Conservation (phyloP, 1,140 invertebrate genomes). For the Nymphalis io region DNA sequence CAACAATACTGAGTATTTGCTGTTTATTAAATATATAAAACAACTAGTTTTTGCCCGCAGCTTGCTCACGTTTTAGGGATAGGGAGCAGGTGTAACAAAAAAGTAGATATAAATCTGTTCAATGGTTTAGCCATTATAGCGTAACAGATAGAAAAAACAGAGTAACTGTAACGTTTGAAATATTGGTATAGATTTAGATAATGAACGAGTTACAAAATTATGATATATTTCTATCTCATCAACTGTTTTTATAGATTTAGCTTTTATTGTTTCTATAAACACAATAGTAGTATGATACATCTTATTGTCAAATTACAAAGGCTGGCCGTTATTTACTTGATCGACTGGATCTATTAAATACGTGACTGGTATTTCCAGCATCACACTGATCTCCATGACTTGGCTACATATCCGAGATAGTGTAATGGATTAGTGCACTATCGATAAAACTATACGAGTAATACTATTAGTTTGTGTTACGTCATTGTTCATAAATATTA, state of each 20-base stretch:
- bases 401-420: constrained; percentile 33
- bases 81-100: too few relatives aligned
- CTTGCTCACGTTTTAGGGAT: too few relatives aligned
- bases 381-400: constrained; percentile 35
- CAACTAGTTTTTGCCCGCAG: too few relatives aligned
- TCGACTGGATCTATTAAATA: constrained; percentile 16
- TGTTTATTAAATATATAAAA: too few relatives aligned
- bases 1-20: too few relatives aligned
- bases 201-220: too few relatives aligned
- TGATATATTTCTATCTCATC: too few relatives aligned
- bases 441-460: constrained; percentile 2
- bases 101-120: too few relatives aligned
- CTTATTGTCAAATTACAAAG: constrained; percentile 10
- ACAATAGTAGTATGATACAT: constrained; percentile 2
- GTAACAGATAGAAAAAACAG: too few relatives aligned
- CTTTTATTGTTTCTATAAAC: background rate
- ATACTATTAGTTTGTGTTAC: background rate
- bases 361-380: constrained; percentile 34
- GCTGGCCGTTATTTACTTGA: constrained; percentile 1
- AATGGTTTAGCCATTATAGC: too few relatives aligned
- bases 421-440: constrained; percentile 39
- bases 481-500: background rate
- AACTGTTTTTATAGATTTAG: background rate
- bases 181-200: too few relatives aligned
- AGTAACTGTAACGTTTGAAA: too few relatives aligned